These are phyloP conservation scores for Schizaphis graminum DNA, from an alignment of 2,888 invertebrate genomes.

Conservation along the genomic window DNA sequence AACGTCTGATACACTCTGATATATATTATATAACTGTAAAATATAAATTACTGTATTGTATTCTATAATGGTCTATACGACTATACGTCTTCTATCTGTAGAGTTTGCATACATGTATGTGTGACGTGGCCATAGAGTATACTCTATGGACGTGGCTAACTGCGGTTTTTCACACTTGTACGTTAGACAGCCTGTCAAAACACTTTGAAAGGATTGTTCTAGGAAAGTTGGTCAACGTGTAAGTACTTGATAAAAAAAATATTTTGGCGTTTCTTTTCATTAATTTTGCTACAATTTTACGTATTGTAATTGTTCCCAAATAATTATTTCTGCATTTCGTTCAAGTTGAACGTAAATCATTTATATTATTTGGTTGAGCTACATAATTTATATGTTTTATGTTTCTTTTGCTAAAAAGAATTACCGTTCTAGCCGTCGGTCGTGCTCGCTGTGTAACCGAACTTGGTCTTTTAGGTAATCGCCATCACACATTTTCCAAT, in stretches of 20 bases:
- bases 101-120: background rate
- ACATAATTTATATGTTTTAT: conserved; percentile 48
- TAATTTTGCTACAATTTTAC: conserved; percentile 34
- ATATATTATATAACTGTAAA: too few species aligned
- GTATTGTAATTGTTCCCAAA: conserved; percentile 37
- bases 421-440: conserved; percentile 61
- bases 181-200: conserved; percentile 53
- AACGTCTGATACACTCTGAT: too few species aligned
- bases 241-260: conserved; percentile 56
- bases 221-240: conserved; percentile 59
- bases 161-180: conserved; percentile 20
- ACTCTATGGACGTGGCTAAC: conserved; percentile 3
- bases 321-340: conserved; percentile 55
- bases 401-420: conserved; percentile 58
- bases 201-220: conserved; percentile 5
- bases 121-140: background rate
- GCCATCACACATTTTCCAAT: conserved; percentile 61
- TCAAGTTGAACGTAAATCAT: conserved; percentile 58
- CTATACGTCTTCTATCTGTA: background rate
- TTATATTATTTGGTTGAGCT: conserved; percentile 45
- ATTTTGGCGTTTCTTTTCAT: conserved; percentile 62
- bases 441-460: conserved; percentile 64
- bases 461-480: conserved; percentile 61
- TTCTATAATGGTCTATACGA: too few species aligned
- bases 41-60: too few species aligned